A percentile compares a stretch with the other conserved stretches of the same genome.
These are phyloP conservation scores for Zoanthus solanderi DNA, from an alignment of 92 coral and sea anemone species.

Conservation along the genomic window DNA sequence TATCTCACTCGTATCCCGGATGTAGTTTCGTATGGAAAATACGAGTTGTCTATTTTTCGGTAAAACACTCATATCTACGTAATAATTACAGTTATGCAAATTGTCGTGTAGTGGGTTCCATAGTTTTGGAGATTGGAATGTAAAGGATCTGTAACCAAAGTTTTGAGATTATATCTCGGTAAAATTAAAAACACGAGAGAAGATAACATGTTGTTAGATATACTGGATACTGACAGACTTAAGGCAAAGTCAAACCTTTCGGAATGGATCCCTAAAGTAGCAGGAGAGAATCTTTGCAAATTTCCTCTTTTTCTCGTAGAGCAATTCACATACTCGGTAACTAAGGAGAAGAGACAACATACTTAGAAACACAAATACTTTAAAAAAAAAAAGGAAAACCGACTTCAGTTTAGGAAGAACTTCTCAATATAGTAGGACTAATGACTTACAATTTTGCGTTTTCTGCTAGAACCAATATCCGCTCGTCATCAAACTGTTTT, in stretches of 20 bases:
- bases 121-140: too few relatives aligned
- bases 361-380: neutral
- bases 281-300: slow-evolving; percentile 91
- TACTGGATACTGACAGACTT: neutral
- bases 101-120: too few relatives aligned
- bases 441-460: slow-evolving; percentile 93
- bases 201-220: too few relatives aligned
- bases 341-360: slow-evolving; percentile 50
- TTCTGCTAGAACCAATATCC: slow-evolving; percentile 94
- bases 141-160: too few relatives aligned
- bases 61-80: too few relatives aligned
- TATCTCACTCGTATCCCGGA: too few relatives aligned
- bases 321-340: slow-evolving; percentile 95
- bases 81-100: too few relatives aligned
- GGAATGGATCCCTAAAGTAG: slow-evolving; percentile 86
- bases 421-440: neutral
- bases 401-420: too few relatives aligned
- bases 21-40: too few relatives aligned
- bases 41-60: too few relatives aligned
- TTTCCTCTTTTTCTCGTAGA: slow-evolving; percentile 90
- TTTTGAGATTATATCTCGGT: too few relatives aligned
- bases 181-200: too few relatives aligned
- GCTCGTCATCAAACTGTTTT: slow-evolving; percentile 92
- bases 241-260: slow-evolving; percentile 71
- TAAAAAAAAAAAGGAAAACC: neutral